Conservation (phyloP, 2,797 vertebrate genomes). For the Mus minutoides region DNA sequence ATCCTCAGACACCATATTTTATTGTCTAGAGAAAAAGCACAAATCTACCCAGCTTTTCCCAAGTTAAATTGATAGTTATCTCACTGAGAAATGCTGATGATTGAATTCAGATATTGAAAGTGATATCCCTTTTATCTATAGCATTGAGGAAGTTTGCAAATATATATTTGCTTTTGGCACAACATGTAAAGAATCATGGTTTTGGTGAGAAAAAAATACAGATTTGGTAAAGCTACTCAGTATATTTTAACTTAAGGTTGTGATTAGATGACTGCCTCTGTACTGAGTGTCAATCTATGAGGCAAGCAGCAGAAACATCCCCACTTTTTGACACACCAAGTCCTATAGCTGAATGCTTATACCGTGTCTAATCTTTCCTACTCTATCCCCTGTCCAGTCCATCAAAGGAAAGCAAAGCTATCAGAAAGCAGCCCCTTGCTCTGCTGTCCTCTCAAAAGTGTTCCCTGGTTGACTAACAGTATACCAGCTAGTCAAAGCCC, state of each 20-base stretch:
- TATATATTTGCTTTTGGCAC: constrained; percentile 19
- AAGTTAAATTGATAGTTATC: background rate
- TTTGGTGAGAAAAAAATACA: constrained; percentile 30
- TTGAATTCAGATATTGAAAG: constrained; percentile 8
- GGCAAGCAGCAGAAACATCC: background rate
- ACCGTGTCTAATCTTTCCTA: constrained; percentile 27
- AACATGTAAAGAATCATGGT: constrained; percentile 21
- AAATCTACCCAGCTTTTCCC: background rate
- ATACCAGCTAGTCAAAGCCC: constrained; percentile 7
- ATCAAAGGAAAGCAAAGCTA: constrained; percentile 48
- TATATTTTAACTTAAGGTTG: constrained; percentile 51
- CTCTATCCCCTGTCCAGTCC: constrained; percentile 36
- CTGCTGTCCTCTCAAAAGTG: constrained; percentile 38
- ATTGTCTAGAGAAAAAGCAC: background rate
- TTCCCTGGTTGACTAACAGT: constrained; percentile 60
- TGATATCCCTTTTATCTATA: background rate
- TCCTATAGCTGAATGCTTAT: constrained; percentile 1
- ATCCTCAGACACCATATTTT: background rate
- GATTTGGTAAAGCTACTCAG: background rate
- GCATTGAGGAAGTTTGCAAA: background rate
- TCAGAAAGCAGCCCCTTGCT: constrained; percentile 21
- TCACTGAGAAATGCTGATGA: background rate
- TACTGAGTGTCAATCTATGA: background rate
- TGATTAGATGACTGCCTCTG: background rate
- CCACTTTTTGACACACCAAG: background rate